Conservation (phyloP, 2,797 vertebrate genomes). For the Microchirus variegatus region DNA sequence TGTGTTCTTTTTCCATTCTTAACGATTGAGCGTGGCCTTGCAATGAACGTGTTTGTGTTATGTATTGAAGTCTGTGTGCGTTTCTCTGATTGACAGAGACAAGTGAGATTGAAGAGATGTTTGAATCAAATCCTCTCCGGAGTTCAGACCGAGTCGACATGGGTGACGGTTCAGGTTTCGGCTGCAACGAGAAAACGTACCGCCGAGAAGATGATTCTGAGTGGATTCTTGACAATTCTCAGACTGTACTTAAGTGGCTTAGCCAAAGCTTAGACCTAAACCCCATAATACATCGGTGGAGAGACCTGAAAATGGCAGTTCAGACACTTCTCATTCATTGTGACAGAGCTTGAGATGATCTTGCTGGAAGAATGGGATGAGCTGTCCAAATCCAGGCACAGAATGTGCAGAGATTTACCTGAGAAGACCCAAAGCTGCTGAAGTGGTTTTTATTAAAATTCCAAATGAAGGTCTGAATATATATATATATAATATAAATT, state of each 20-base stretch:
- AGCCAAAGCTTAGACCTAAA: not conserved
- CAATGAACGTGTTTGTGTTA: too few relatives aligned
- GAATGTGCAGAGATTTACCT: not conserved
- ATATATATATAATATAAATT: too few relatives aligned
- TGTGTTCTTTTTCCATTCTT: too few relatives aligned
- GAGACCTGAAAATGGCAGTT: not conserved
- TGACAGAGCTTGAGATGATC: not conserved
- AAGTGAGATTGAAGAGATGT: too few relatives aligned
- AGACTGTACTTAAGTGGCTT: not conserved
- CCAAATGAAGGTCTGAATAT: not conserved
- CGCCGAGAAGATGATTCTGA: not conserved
- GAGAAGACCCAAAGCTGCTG: not conserved
- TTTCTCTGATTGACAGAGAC: too few relatives aligned
- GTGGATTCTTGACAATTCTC: not conserved
- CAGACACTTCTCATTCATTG: not conserved
- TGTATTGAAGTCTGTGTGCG: too few relatives aligned
- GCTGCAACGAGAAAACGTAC: not conserved
- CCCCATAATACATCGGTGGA: not conserved
- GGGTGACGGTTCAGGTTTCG: not conserved
- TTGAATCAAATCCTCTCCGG: not conserved
- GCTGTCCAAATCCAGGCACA: not conserved
- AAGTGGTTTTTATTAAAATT: not conserved
- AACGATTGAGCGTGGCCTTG: too few relatives aligned
- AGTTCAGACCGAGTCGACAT: not conserved
- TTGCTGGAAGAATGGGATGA: slow-evolving; percentile 1